phyloP scores from a whole-genome alignment of 1,140 invertebrate genomes.

The Drosophila lowei region DNA sequence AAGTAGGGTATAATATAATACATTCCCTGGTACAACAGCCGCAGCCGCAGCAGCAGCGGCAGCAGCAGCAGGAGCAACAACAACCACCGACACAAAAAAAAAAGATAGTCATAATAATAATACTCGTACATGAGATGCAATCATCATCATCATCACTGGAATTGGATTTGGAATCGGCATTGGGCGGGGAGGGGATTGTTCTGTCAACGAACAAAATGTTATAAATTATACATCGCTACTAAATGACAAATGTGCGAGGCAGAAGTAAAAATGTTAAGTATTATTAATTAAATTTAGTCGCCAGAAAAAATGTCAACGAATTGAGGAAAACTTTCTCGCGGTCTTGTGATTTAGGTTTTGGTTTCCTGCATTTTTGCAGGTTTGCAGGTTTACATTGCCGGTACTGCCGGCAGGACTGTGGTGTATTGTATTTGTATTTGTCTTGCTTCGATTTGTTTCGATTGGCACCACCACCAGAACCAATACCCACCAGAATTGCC shows the following conservation, averaged over 20 bases:
- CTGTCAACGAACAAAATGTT: constrained; percentile 58
- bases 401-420: too few relatives aligned
- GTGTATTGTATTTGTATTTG: too few relatives aligned
- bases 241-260: constrained; percentile 43
- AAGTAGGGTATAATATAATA: constrained; percentile 64
- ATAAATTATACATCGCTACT: constrained; percentile 53
- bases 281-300: constrained; percentile 38
- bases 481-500: constrained; percentile 25
- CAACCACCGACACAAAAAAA: constrained; percentile 21
- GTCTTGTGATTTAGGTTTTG: too few relatives aligned
- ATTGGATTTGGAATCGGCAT: neutral
- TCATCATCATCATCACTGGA: constrained; percentile 27
- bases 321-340: constrained; percentile 8
- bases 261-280: constrained; percentile 46
- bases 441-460: constrained; percentile 27
- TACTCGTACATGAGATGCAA: constrained; percentile 49
- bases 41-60: constrained; percentile 20
- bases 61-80: constrained; percentile 27
- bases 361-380: too few relatives aligned
- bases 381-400: too few relatives aligned
- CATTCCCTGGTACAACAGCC: constrained; percentile 44
- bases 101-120: constrained; percentile 14
- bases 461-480: constrained; percentile 47
- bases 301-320: neutral
- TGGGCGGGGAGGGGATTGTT: neutral